phyloP scores from a whole-genome alignment of 92 coral and sea anemone species.

The Porites rus region DNA sequence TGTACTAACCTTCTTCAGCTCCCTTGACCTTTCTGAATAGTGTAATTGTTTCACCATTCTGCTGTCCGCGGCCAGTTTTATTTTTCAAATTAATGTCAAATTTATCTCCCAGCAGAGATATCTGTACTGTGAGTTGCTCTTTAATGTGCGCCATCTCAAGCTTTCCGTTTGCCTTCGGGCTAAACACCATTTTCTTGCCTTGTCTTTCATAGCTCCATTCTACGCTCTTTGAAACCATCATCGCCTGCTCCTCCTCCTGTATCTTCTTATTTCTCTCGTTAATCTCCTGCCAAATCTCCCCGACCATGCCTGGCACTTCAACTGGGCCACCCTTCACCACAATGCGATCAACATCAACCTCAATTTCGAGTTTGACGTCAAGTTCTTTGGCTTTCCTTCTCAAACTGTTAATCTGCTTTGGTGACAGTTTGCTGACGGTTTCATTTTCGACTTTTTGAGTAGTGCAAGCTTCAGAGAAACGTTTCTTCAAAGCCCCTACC shows the following conservation, averaged over 20 bases:
- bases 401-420: slow-evolving; percentile 31
- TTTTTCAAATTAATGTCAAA: slow-evolving; percentile 58
- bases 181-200: slow-evolving; percentile 46
- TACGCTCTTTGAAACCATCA: slow-evolving; percentile 62
- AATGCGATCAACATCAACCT: slow-evolving; percentile 33
- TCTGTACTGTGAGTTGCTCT: slow-evolving; percentile 22
- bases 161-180: slow-evolving; percentile 61
- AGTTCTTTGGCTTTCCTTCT: slow-evolving; percentile 5
- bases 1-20: slow-evolving; percentile 32
- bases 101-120: slow-evolving; percentile 44
- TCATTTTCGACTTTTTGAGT: slow-evolving; percentile 58
- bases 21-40: slow-evolving; percentile 39
- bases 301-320: slow-evolving; percentile 62
- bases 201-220: slow-evolving; percentile 69
- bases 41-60: slow-evolving; percentile 3
- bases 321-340: slow-evolving; percentile 65
- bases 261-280: slow-evolving; percentile 59
- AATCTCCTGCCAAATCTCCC: slow-evolving; percentile 68
- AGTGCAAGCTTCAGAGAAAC: slow-evolving; percentile 49
- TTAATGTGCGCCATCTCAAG: slow-evolving; percentile 82
- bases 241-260: slow-evolving; percentile 60
- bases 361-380: slow-evolving; percentile 4
- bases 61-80: slow-evolving; percentile 34
- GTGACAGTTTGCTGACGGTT: slow-evolving; percentile 55
- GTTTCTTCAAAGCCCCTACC: not conserved